Base-by-base conservation (phyloP, 1,140 invertebrate species). In the Dendroctonus ponderosae region DNA sequence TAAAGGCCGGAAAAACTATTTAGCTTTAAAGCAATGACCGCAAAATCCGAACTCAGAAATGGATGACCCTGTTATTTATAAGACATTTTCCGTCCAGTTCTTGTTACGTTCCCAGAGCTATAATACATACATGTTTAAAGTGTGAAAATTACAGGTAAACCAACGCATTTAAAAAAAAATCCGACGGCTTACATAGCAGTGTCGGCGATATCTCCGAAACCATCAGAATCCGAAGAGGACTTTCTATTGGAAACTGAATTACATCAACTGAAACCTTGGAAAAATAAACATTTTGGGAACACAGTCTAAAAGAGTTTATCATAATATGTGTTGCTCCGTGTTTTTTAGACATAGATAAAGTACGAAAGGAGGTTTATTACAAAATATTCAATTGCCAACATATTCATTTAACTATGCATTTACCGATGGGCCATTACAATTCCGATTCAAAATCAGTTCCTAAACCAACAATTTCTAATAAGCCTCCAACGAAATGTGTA, bases 141-240 rank as follows among this genome's bases (percentile, higher is more conserved):
- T 56, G 49, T 41, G 59, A 37, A 9, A 44, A 15, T 69, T 69
- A 50, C 48, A 71, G 77, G 76, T 53, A 74, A 74, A 69, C 77
- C 77, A n/a, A 49, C 75, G 6, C 70, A 72, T 67, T 38, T 73
- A 26, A 73, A 73, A 51, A 76, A 75, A 56, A 76, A 70, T 54
- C 74, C 75, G 5, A 77, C 75, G 62, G 78, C 78, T 9, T 79
- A 79, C 61, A 77, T 79, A 26, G 77, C 78, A 11, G 77, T 79
- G 15, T 78, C 77, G 2, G 75, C 77, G 5, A 76, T 79, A 56
- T 76, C 77, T 43, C 75, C 77, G 37, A 78, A 77, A 70, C 50
- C 68, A 38, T 50, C 63, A n/a, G 49, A 67, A 11, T 64, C 53
- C 6, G 70, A 74, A 11, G 76, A 77, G 9, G 75, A 78, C 57